Percentiles rank a stretch among this genome's conserved stretches.
Conservation (phyloP, 2,113 vertebrate species). For the Capreolus pygargus region DNA sequence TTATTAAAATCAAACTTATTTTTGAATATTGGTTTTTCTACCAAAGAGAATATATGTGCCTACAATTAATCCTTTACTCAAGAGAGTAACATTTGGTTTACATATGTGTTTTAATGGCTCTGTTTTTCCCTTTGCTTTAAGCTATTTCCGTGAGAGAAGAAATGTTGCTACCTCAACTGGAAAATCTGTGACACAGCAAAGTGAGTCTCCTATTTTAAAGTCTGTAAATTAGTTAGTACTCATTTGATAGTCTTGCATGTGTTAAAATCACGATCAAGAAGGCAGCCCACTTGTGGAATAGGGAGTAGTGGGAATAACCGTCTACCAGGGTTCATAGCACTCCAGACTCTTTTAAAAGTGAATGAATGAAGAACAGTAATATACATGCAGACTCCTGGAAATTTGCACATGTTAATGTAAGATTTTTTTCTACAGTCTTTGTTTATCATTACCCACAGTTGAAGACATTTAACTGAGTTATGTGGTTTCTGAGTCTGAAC, state of each 20-base stretch:
- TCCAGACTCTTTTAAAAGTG: neutral
- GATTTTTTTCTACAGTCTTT: neutral
- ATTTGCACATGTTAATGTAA: neutral
- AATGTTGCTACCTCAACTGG: constrained; percentile 66
- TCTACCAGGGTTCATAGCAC: neutral
- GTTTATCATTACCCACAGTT: constrained; percentile 24
- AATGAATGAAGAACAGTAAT: neutral
- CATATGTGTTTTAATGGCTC: constrained; percentile 45
- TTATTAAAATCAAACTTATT: neutral
- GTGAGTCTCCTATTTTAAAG: constrained; percentile 55
- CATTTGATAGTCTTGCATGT: neutral
- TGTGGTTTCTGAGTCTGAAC: constrained; percentile 56
- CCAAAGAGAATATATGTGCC: neutral
- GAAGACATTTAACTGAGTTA: constrained; percentile 48
- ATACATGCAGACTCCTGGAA: neutral
- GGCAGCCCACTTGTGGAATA: neutral
- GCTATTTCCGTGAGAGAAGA: constrained; percentile 79
- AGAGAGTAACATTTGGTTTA: constrained; percentile 2
- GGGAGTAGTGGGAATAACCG: neutral
- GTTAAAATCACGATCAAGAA: neutral
- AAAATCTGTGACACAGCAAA: constrained; percentile 46
- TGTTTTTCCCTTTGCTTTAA: constrained; percentile 71
- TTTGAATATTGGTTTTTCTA: neutral
- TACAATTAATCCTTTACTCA: neutral
- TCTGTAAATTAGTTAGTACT: neutral